These are phyloP conservation scores for Chloroceryle aenea DNA, from an alignment of 2,113 vertebrate genomes.

Conservation along the genomic window DNA sequence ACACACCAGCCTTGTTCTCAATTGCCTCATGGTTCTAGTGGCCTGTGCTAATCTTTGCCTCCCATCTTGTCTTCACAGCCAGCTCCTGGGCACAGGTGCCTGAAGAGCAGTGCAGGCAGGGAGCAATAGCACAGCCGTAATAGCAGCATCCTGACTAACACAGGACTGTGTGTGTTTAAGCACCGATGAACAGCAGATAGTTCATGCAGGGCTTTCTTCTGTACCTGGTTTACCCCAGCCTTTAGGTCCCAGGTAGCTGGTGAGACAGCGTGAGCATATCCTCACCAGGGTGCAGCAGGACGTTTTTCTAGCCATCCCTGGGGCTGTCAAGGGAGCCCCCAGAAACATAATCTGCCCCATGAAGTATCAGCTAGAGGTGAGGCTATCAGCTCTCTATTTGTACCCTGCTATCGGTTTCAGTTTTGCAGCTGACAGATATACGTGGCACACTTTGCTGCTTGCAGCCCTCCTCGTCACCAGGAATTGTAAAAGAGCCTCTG, in stretches of 20 bases:
- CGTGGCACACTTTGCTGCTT: neutral
- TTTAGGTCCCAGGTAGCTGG: neutral
- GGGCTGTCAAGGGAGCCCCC: neutral
- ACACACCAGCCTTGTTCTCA: neutral
- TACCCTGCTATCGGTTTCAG: slow-evolving; percentile 1
- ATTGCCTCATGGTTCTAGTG: neutral
- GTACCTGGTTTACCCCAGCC: neutral
- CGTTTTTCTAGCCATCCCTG: neutral
- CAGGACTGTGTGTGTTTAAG: neutral
- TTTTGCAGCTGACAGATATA: neutral
- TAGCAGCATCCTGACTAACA: neutral
- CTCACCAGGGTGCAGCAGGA: neutral
- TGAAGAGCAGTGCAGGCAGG: neutral
- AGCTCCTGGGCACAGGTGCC: neutral
- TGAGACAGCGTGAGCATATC: neutral
- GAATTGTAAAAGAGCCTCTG: slow-evolving; percentile 1
- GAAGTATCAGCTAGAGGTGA: slow-evolving; percentile 1
- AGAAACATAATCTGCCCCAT: neutral
- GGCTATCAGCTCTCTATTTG: neutral
- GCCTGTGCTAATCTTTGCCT: neutral
- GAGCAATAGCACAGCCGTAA: neutral
- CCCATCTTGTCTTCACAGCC: neutral
- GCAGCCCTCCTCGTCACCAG: neutral
- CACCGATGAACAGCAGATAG: neutral
- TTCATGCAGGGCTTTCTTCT: neutral